Evolutionary conservation across 2,797 vertebrate genomes (phyloP).

Genomic region (Siniperca obscura): DNA sequence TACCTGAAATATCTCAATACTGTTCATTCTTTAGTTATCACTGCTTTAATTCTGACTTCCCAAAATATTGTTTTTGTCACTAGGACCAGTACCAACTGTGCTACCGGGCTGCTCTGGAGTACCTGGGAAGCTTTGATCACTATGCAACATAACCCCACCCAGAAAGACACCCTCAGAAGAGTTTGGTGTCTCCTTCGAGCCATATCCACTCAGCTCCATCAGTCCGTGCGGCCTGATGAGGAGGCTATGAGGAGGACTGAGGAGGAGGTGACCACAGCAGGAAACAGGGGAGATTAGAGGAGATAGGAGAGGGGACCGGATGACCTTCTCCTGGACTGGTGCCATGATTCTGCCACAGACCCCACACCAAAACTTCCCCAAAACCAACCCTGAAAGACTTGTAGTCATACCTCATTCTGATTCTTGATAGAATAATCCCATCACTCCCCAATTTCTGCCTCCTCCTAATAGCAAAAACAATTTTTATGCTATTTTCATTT

Average conservation of each 20-base stretch:
- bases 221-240: conserved; percentile 77
- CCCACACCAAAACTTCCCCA: conserved; percentile 44
- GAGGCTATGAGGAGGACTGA: conserved; percentile 72
- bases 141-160: conserved; percentile 96
- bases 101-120: conserved; percentile 96
- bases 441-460: conserved; percentile 55
- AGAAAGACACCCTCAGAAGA: conserved; percentile 59
- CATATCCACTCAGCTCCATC: conserved; percentile 86
- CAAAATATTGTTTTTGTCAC: background rate
- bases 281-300: conserved; percentile 58
- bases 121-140: conserved; percentile 99
- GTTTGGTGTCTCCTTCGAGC: conserved; percentile 86
- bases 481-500: conserved; percentile 64
- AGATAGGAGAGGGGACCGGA: conserved; percentile 19
- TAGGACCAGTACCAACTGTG: conserved; percentile 99
- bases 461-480: conserved; percentile 63
- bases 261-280: conserved; percentile 60
- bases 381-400: conserved; percentile 43
- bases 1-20: background rate
- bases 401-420: conserved; percentile 54
- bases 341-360: conserved; percentile 64
- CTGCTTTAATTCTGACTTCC: background rate
- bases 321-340: conserved; percentile 47
- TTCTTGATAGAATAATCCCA: conserved; percentile 57
- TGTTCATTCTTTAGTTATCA: background rate